phyloP scores from a whole-genome alignment of 2,113 vertebrate genomes.

The Motacilla alba region DNA sequence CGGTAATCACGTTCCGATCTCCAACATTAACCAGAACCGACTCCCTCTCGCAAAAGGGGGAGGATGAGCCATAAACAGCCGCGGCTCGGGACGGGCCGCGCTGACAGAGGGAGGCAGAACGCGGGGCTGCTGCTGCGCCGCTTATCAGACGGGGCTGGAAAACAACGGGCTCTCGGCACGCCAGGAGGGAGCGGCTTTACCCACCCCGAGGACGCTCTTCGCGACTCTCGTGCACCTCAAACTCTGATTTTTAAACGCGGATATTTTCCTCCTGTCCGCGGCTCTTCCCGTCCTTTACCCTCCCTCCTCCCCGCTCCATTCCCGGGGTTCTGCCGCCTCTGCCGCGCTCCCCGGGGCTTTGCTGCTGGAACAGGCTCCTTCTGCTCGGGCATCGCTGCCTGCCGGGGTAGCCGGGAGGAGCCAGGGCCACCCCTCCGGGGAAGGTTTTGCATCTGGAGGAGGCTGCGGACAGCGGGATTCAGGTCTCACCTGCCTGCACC shows the following conservation, averaged over 20 bases:
- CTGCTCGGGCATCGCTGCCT: neutral
- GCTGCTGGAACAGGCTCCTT: neutral
- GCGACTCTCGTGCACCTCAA: neutral
- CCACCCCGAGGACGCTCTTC: neutral
- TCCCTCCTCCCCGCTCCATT: neutral
- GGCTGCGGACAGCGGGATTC: neutral
- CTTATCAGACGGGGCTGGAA: conserved; percentile 37
- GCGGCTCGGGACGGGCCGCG: conserved; percentile 13
- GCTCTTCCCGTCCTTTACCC: neutral
- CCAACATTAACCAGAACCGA: conserved; percentile 83
- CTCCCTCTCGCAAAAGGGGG: conserved; percentile 58
- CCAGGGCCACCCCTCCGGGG: no score
- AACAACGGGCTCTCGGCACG: conserved; percentile 4
- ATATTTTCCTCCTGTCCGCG: neutral
- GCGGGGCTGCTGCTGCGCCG: neutral
- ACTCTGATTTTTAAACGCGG: neutral
- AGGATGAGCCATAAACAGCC: conserved; percentile 32
- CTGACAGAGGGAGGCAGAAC: neutral
- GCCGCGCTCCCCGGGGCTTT: neutral
- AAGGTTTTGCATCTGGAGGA: neutral
- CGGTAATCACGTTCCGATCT: conserved; percentile 73
- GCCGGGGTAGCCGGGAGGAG: neutral
- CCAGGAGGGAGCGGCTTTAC: conserved; percentile 49
- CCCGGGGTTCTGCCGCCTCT: neutral
- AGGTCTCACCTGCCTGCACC: rapidly evolving